phyloP scores from a whole-genome alignment of 2,113 vertebrate species.

The pig (Sus scrofa) region T2T-Sscrofa CM000826.6:134650001-134650500 shows the following conservation, averaged over 20 bases:
- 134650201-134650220: too few relatives aligned
- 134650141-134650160: neutral
- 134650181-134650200: neutral
- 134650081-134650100: conserved; percentile 50
- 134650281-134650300: neutral
- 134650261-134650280: neutral
- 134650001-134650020: neutral
- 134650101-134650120: conserved; percentile 31
- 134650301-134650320: neutral
- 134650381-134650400: neutral
- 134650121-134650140: neutral
- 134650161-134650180: neutral
- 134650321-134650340: neutral
- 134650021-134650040: conserved; percentile 50
- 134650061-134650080: conserved; percentile 34
- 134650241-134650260: neutral
- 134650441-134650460: neutral
- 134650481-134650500: neutral
- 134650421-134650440: conserved; percentile 1
- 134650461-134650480: neutral
- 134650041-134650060: conserved; percentile 50
- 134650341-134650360: neutral
- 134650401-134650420: neutral
- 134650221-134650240: neutral
- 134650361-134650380: neutral